These are phyloP conservation scores for Oscheius onirici DNA, from an alignment of 2,888 invertebrate genomes.

Conservation along the genomic window DNA sequence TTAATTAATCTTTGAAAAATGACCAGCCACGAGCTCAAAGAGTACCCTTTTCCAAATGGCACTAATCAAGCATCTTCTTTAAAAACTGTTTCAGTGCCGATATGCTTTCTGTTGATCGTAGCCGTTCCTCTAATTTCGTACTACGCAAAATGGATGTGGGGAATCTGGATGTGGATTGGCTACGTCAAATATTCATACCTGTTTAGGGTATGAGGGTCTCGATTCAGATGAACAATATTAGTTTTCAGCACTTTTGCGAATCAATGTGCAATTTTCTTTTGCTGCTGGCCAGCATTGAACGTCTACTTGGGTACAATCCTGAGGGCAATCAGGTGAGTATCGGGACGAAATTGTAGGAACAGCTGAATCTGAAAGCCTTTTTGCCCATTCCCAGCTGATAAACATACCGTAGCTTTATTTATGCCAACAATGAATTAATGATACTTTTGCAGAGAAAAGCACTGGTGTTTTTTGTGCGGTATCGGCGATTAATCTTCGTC, in stretches of 20 bases:
- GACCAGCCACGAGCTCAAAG: not conserved
- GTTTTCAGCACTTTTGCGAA: constrained; percentile 57
- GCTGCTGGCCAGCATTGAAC: constrained; percentile 58
- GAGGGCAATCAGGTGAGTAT: constrained; percentile 31
- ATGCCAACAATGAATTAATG: not conserved
- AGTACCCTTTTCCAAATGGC: not conserved
- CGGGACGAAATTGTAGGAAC: too few relatives aligned
- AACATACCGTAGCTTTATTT: not conserved
- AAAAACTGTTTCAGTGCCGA: constrained; percentile 21
- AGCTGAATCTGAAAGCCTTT: too few relatives aligned
- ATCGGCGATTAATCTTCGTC: constrained; percentile 49
- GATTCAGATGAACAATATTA: not conserved
- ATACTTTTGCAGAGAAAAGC: constrained; percentile 30
- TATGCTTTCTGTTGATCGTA: constrained; percentile 39
- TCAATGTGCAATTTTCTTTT: constrained; percentile 62
- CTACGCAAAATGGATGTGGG: constrained; percentile 23
- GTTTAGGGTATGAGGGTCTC: constrained; percentile 16
- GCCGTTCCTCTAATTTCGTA: constrained; percentile 50
- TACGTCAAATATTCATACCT: constrained; percentile 41
- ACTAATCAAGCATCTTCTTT: not conserved
- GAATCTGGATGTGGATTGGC: constrained; percentile 39
- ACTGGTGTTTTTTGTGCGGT: constrained; percentile 56
- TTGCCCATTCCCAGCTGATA: not conserved
- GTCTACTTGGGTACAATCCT: constrained; percentile 53
- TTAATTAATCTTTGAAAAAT: not conserved